phyloP scores from a whole-genome alignment of 2,888 invertebrate genomes.

The Ceraclea dissimilis region DNA sequence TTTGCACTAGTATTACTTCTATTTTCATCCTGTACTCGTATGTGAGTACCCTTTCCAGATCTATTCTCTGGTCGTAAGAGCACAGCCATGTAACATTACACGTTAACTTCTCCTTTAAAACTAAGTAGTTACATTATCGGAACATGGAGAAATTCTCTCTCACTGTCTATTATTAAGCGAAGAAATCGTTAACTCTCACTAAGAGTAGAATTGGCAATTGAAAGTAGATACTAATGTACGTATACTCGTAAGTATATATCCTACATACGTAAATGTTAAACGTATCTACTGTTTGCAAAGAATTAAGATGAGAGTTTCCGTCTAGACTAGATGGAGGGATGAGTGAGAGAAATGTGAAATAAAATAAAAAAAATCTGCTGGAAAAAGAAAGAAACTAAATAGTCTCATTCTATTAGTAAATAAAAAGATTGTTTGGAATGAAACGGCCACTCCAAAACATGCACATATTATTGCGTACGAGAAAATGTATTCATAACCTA shows the following conservation, averaged over 20 bases:
- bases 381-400: too few species aligned
- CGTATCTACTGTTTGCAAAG: neutral
- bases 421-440: too few species aligned
- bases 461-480: too few species aligned
- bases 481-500: too few species aligned
- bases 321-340: slow-evolving; percentile 3
- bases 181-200: neutral
- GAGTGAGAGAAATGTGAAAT: neutral
- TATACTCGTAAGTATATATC: neutral
- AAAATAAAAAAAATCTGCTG: neutral
- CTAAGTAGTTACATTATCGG: neutral
- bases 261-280: too few species aligned
- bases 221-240: neutral
- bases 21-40: too few species aligned
- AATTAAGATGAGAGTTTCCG: slow-evolving; percentile 2
- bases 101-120: neutral
- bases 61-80: too few species aligned
- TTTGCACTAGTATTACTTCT: too few species aligned
- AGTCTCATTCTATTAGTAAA: too few species aligned
- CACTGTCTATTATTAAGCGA: neutral
- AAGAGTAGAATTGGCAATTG: neutral
- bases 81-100: too few species aligned
- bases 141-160: neutral
- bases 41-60: too few species aligned
- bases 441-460: too few species aligned